Base-by-base conservation (phyloP, 1,140 invertebrate species). In the Diuraphis noxia region DNA sequence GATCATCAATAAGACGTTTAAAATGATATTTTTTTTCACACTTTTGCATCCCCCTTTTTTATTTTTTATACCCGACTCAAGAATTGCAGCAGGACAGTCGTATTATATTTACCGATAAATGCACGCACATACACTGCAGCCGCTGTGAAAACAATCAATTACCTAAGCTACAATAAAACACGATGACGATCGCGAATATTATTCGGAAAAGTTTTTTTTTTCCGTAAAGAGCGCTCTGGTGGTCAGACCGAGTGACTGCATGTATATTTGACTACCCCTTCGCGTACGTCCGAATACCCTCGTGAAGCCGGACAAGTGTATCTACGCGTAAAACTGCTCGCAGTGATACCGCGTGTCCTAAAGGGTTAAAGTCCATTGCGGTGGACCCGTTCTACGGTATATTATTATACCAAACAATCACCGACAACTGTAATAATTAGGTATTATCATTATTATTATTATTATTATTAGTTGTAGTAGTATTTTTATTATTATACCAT, bases 281-380 rank as follows among this genome's bases (percentile, higher is more conserved):
- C 7, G n/a, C 23, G 63, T 77, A 34, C n/a, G 41, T 89, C 40
- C 40, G 30, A 89, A 77, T 63, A 46, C 19, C 34, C 52, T 40
- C 41, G 19, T 41, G 88, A 90, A 90, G 88, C 88, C 88, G 40
- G 72, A 79, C 56, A 90, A 90, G n/a, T 63, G 36, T 77, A n/a
- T 38, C 23, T 43, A 40, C 25, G 63, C 86, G 9, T 90, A 79
- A 90, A 90, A 90, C n/a, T 21, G 19, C 56, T 79, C 63, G n/a
- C 88, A 43, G 63, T 72, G 52, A 25, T 25, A 72, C 40, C 41
- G 88, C 17, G 21, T 90, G 88, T 36, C 21, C 34, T 13, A 90
- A 77, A 72, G 63, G 40, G 88, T 90, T 79, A 34, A 79, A 79
- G 72, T 90, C 46, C 63, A 13, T 34, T 49, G 88, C 34, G 23